Percentiles rank a stretch among this genome's conserved stretches.
phyloP scores from a whole-genome alignment of 2,797 vertebrate species.

The Taeniopygia guttata region DNA sequence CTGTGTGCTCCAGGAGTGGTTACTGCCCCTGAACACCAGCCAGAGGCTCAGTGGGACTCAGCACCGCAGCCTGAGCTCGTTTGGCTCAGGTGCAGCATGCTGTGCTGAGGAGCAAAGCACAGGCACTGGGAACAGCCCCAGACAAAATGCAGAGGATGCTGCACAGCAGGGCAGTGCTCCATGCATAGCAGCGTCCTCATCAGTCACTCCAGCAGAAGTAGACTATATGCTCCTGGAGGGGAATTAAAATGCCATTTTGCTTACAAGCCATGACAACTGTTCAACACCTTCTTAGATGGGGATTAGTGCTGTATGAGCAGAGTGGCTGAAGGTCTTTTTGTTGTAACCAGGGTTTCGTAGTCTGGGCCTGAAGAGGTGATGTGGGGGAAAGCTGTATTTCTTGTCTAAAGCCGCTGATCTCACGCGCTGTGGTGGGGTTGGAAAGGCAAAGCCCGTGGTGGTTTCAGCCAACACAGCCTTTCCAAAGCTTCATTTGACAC shows the following conservation, averaged over 20 bases:
- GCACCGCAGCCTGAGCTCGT: fast-evolving
- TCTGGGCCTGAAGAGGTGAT: fast-evolving
- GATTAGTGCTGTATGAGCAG: background rate
- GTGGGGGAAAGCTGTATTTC: background rate
- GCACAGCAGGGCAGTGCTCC: background rate
- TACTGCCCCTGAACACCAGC: fast-evolving
- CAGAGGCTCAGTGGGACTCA: background rate
- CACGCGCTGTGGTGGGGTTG: fast-evolving
- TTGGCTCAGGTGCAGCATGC: background rate
- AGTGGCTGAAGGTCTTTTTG: background rate
- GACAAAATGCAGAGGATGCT: background rate
- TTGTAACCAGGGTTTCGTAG: background rate
- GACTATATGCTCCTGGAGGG: background rate
- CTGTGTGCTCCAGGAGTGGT: background rate
- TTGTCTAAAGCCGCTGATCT: background rate
- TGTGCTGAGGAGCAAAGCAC: background rate
- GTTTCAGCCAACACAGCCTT: background rate
- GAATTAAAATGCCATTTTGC: background rate
- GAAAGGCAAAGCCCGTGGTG: background rate
- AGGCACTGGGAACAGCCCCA: background rate
- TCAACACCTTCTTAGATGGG: background rate
- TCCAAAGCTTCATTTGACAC: background rate
- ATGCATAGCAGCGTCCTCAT: background rate
- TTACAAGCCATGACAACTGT: background rate
- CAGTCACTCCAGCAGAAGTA: background rate